Conservation (phyloP, 2,797 vertebrate species). For the Silurus lanzhouensis region DNA sequence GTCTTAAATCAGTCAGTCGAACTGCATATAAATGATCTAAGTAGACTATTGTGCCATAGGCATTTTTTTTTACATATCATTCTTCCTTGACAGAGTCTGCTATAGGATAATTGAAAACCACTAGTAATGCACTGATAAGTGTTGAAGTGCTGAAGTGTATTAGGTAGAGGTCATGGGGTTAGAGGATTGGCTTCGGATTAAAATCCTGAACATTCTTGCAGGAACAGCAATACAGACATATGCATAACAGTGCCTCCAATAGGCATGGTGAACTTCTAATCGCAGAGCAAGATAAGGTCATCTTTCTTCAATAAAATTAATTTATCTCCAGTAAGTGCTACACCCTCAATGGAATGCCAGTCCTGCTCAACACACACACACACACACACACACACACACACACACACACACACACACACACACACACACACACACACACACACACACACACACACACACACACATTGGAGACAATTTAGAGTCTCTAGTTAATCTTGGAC, state of each 20-base stretch:
- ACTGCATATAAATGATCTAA: background rate
- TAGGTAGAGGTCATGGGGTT: background rate
- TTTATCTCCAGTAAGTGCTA: background rate
- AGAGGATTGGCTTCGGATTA: constrained; percentile 2
- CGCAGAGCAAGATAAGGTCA: constrained; percentile 3
- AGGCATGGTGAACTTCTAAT: background rate
- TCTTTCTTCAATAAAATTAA: background rate
- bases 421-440: background rate
- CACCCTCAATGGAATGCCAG: background rate
- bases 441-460: background rate
- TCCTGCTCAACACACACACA: background rate
- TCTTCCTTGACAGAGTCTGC: background rate
- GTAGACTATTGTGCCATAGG: background rate
- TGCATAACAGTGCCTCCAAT: background rate
- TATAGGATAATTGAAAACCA: constrained; percentile 10
- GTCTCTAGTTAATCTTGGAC: background rate
- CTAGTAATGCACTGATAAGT: constrained; percentile 3
- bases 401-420: background rate
- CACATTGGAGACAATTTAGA: background rate
- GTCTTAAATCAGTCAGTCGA: background rate
- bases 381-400: background rate
- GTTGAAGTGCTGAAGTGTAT: constrained; percentile 25
- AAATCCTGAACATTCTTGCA: background rate
- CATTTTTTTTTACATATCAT: background rate
- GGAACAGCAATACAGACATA: background rate